Evolutionary conservation across 2,888 invertebrate genomes (phyloP).

Genomic region (Gymnosoma rotundatum): DNA sequence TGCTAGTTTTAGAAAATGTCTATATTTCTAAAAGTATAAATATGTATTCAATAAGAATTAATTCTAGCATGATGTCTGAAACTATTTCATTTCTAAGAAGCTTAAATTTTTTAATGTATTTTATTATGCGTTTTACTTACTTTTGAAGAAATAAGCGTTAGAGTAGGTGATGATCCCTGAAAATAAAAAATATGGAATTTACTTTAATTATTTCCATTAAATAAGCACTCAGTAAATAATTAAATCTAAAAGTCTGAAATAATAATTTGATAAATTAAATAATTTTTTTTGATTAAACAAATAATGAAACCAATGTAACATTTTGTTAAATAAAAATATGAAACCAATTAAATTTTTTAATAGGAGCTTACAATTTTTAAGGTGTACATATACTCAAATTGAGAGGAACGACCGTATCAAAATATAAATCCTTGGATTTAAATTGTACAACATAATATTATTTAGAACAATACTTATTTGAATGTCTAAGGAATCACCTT

Average conservation of each 20-base stretch:
- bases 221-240: too few relatives aligned
- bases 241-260: too few relatives aligned
- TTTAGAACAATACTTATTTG: too few relatives aligned
- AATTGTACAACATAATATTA: too few relatives aligned
- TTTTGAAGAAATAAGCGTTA: constrained; percentile 90
- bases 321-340: neutral
- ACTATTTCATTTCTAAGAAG: constrained; percentile 1
- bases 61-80: constrained; percentile 1
- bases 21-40: constrained; percentile 2
- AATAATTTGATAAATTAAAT: too few relatives aligned
- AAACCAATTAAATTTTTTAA: neutral
- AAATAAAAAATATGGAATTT: constrained; percentile 75
- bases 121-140: constrained; percentile 83
- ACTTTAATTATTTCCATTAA: neutral
- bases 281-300: too few relatives aligned
- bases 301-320: too few relatives aligned
- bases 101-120: neutral
- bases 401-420: too few relatives aligned
- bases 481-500: too few relatives aligned
- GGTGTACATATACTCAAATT: too few relatives aligned
- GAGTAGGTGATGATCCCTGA: constrained; percentile 90
- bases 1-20: neutral
- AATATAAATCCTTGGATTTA: too few relatives aligned
- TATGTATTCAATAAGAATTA: neutral
- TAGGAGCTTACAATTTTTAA: too few relatives aligned